A percentile compares a stretch with the other conserved stretches of the same genome.
Evolutionary conservation across 1,140 invertebrate species (phyloP).

Genomic region (Hylaeus anthracinus): DNA sequence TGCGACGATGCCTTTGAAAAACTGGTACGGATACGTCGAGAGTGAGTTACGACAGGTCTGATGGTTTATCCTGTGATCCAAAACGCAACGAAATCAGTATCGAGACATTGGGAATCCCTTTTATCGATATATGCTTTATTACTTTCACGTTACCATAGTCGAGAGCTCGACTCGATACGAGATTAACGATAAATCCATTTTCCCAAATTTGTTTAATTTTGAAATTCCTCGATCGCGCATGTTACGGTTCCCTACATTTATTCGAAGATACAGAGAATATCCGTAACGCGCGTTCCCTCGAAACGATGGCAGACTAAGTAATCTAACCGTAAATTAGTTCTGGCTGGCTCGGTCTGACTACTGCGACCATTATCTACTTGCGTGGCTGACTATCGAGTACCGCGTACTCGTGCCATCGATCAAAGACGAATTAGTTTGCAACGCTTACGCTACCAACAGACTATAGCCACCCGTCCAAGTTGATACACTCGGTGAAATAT

Average conservation of each 20-base stretch:
- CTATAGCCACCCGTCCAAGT: no score
- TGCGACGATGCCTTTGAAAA: no score
- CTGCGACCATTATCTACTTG: slow-evolving; percentile 14
- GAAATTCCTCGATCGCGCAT: not conserved
- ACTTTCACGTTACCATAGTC: not conserved
- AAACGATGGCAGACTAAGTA: not conserved
- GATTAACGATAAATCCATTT: not conserved
- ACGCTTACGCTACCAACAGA: no score
- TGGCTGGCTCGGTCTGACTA: slow-evolving; percentile 11
- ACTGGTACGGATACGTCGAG: no score
- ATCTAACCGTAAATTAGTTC: slow-evolving; percentile 38
- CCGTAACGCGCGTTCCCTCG: not conserved
- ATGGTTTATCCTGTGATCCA: no score
- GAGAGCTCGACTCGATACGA: not conserved
- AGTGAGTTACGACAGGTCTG: no score
- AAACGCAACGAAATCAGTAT: no score
- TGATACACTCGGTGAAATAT: no score
- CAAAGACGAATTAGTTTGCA: not conserved
- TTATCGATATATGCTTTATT: no score
- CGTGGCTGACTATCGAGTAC: not conserved
- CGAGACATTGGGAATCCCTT: no score
- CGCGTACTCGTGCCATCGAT: not conserved
- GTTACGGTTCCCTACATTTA: not conserved
- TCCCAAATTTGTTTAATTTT: not conserved
- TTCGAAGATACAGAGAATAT: not conserved